phyloP scores from a whole-genome alignment of 2,113 vertebrate species.

The Prietella phreatophila region DNA sequence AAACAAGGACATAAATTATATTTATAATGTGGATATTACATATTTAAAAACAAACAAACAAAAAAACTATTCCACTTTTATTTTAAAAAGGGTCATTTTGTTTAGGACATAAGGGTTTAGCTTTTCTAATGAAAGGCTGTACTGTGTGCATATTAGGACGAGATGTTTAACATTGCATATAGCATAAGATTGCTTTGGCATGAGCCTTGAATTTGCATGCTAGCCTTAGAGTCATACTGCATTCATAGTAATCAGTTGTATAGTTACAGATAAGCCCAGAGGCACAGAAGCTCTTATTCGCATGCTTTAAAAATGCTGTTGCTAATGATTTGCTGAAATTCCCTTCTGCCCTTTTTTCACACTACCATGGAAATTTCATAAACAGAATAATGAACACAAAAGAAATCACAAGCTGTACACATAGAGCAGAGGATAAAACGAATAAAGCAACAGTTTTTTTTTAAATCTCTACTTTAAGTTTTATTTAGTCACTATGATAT shows the following conservation, averaged over 20 bases:
- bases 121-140: background rate
- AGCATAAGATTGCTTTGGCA: background rate
- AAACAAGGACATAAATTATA: background rate
- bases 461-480: background rate
- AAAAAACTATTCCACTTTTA: too few relatives aligned
- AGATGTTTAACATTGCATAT: background rate
- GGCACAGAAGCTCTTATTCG: constrained; percentile 3
- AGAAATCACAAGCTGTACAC: background rate
- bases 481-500: background rate
- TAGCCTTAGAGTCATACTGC: background rate
- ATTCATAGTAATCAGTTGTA: background rate
- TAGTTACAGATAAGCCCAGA: background rate
- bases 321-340: constrained; percentile 8
- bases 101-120: background rate
- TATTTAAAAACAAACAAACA: too few relatives aligned
- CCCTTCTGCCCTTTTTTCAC: constrained; percentile 1
- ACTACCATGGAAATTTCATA: background rate
- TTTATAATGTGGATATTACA: background rate
- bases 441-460: background rate
- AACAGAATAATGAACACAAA: constrained; percentile 2
- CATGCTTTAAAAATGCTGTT: background rate
- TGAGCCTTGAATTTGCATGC: background rate
- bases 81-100: too few relatives aligned
- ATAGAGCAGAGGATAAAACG: background rate
- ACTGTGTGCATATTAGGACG: background rate